Base-by-base conservation (phyloP, 2,888 invertebrate species). In the Chorisops tibialis region DNA sequence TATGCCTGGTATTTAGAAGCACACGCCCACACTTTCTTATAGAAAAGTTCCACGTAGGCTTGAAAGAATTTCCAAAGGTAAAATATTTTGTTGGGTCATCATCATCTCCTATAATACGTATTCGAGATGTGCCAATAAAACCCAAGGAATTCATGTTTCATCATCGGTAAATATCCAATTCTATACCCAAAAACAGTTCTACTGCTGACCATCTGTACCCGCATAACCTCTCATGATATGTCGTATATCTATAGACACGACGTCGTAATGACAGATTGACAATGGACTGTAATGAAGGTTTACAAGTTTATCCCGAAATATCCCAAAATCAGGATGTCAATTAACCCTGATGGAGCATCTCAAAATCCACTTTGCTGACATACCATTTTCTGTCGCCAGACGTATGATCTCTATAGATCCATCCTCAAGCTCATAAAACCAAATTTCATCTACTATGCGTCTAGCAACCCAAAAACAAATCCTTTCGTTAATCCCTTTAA, bases 271-370 rank as follows among this genome's bases (percentile, higher is more conserved):
- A 38, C 52, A 52, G 21, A 52, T 38, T 52, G 52, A 38, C 38
- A 52, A 52, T 52, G n/a, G 39, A 38, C 37, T 19, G 38, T 52
- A 52, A 52, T 52, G 52, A 52, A 52, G 52, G 52, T 52, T 39
- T 38, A 39, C 9, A 52, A 52, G 38, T 52, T 52, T 52, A 39
- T 38, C 52, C 38, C 38, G 52, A 39, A 38, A 38, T 52, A 52
- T 52, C 52, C 39, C 21, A 52, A 30, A 52, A 52, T 52, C 52
- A 52, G 38, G 37, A 52, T 52, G 52, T 52, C 52, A 52, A 52
- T 52, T 52, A 52, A 52, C 52, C 52, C 38, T 38, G 38, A 38
- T 38, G 52, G 38, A 18, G 38, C 19, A 52, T 39, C 18, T 38
- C 21, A 19, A 38, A 37, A 38, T 38, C 52, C 39, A 52, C 38